Base-by-base conservation (phyloP, 1,140 invertebrate genomes). In the Aphaenogaster ashmeadi region DNA sequence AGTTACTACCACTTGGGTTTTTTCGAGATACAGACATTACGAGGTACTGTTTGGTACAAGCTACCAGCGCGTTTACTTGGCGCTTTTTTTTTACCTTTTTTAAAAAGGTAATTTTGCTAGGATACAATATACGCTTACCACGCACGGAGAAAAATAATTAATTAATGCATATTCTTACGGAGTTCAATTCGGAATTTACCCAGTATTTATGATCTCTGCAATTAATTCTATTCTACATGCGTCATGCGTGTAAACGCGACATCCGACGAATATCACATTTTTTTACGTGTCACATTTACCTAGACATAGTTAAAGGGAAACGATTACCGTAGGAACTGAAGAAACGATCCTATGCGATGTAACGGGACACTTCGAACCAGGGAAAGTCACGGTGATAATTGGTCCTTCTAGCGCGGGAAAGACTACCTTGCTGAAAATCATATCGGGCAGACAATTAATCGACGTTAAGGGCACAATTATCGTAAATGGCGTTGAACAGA, bases 401-500 rank as follows among this genome's bases (percentile, higher is more conserved):
- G 98, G 98, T 5, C 98, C 97, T 36, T 98, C 97, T 0, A 98
- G 98, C 7, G 97, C 98, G 13, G 98, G 98, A n/a, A 98, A 98
- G 94, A 97, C 97, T n/a, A 97, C 97, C 4, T 95, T 98, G 13
- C 96, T 98, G 93, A 97, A 97, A 90, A 97, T 97, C 47, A 81
- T 97, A 41, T 95, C 96, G 7, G 96, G 95, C 2, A n/a, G 90
- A 1, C 89, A 86, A 87, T 67, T 47, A 0, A 33, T 62, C 0
- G 91, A 89, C 1, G 47, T 91, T 47, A 91, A 69, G 60, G 91
- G 93, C 0, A 87, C 7, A 4, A 9, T 44, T 38, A 67, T 13
- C 9, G 13, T 79, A 86, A 86, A 86, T 15, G 58, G 58, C 15
- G n/a, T 54, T 36, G 41, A 52, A 80, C 41, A 33, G n/a, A 72